phyloP scores from a whole-genome alignment of 2,888 invertebrate species.

The Melipona bicolor region DNA sequence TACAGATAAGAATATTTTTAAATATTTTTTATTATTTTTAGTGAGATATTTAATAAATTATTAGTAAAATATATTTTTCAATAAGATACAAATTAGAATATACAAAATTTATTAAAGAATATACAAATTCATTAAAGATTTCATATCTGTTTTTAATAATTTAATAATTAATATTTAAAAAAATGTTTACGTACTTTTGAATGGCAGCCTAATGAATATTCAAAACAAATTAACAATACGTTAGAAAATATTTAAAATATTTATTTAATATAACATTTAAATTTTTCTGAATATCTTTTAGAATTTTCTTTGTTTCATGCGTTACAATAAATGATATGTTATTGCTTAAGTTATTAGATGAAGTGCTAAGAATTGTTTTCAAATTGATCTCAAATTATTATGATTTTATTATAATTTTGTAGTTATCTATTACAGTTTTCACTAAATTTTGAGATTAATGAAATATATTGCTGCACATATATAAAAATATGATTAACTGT shows the following conservation, averaged over 20 bases:
- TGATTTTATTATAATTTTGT: slow-evolving; percentile 25
- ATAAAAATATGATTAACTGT: neutral
- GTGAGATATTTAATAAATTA: no score
- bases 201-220: neutral
- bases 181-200: no score
- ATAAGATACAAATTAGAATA: no score
- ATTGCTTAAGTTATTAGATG: slow-evolving; percentile 33
- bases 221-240: neutral
- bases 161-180: no score
- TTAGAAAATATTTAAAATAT: neutral
- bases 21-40: no score
- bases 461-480: no score
- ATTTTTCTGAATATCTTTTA: slow-evolving; percentile 7
- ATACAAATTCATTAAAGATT: no score
- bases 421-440: neutral
- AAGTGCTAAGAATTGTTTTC: slow-evolving; percentile 20
- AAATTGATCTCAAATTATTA: slow-evolving; percentile 49
- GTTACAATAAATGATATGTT: slow-evolving; percentile 35
- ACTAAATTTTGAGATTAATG: neutral
- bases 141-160: no score
- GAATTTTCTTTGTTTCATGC: slow-evolving; percentile 14
- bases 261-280: neutral
- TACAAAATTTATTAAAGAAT: no score
- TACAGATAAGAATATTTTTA: no score
- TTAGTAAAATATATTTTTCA: no score